Percentiles rank a stretch among this genome's conserved stretches.
phyloP scores from a whole-genome alignment of 2,113 vertebrate genomes.

The Channa maculata region DNA sequence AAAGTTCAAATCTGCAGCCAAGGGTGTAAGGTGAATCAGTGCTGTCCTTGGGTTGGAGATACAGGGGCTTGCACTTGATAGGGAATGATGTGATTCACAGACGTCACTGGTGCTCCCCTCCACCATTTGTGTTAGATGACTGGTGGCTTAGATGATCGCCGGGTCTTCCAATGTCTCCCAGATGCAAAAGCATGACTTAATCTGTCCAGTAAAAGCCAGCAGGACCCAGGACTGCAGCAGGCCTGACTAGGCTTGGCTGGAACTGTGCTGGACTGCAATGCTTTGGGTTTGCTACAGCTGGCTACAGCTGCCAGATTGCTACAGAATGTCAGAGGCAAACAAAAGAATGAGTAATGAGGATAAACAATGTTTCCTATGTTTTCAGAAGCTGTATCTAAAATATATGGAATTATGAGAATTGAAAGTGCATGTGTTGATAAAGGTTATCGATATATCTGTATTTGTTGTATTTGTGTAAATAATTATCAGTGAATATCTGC shows the following conservation, averaged over 20 bases:
- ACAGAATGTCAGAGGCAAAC: slow-evolving; percentile 18
- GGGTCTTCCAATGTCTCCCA: slow-evolving; percentile 39
- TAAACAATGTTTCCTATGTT: slow-evolving; percentile 25
- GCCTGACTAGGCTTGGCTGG: slow-evolving; percentile 30
- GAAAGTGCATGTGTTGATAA: neutral
- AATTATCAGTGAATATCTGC: too few species aligned
- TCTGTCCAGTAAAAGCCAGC: slow-evolving; percentile 54
- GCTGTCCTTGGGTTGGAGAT: slow-evolving; percentile 12
- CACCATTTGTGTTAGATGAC: slow-evolving; percentile 38
- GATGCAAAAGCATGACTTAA: slow-evolving; percentile 58
- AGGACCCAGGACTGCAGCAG: slow-evolving; percentile 37
- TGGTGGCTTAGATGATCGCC: slow-evolving; percentile 35
- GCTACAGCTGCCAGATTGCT: slow-evolving; percentile 24
- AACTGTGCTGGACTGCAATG: slow-evolving; percentile 9
- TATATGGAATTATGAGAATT: slow-evolving; percentile 19
- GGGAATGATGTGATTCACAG: slow-evolving; percentile 44
- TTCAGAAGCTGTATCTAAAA: slow-evolving; percentile 3
- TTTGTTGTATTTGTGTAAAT: too few species aligned
- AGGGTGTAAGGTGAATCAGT: slow-evolving; percentile 19
- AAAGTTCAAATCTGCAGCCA: slow-evolving; percentile 12
- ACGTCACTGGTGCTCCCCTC: slow-evolving; percentile 29
- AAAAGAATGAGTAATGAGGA: slow-evolving; percentile 5
- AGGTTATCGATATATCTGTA: neutral
- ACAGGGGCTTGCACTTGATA: slow-evolving; percentile 8
- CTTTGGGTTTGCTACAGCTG: slow-evolving; percentile 31